A percentile compares a stretch with the other conserved stretches of the same genome.
Evolutionary conservation across 2,888 invertebrate species (phyloP).

Genomic region (Cheilosia scutellata): DNA sequence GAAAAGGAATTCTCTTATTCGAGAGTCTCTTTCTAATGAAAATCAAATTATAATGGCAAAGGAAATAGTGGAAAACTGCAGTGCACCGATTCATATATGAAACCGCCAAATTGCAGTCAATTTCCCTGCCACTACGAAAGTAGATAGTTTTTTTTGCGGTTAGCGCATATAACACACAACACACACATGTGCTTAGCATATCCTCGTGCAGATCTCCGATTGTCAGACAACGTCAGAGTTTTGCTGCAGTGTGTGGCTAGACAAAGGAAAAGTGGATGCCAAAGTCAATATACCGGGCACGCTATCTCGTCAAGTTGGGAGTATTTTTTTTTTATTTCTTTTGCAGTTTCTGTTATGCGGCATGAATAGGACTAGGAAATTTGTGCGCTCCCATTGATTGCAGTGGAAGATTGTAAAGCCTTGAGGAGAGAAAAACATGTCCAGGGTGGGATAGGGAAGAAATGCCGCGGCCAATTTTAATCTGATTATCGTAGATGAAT

Average conservation of each 20-base stretch:
- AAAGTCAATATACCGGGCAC: constrained; percentile 52
- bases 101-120: constrained; percentile 60
- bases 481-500: constrained; percentile 33
- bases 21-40: constrained; percentile 18
- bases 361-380: constrained; percentile 58
- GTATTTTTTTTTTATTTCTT: background rate
- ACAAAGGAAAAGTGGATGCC: constrained; percentile 66
- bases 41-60: constrained; percentile 54
- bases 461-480: constrained; percentile 31
- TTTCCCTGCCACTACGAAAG: constrained; percentile 54
- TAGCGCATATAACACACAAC: constrained; percentile 33
- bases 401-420: constrained; percentile 29
- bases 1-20: constrained; percentile 42
- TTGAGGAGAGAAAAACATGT: background rate
- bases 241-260: constrained; percentile 16
- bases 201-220: constrained; percentile 67
- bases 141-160: constrained; percentile 17
- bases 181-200: constrained; percentile 47
- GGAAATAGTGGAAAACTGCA: constrained; percentile 32
- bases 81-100: constrained; percentile 42
- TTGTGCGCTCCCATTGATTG: constrained; percentile 69
- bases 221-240: constrained; percentile 54
- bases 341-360: constrained; percentile 13
- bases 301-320: constrained; percentile 50
- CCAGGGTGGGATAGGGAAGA: constrained; percentile 22